Conservation (phyloP, 2,888 invertebrate species). For the Acleris literana region DNA sequence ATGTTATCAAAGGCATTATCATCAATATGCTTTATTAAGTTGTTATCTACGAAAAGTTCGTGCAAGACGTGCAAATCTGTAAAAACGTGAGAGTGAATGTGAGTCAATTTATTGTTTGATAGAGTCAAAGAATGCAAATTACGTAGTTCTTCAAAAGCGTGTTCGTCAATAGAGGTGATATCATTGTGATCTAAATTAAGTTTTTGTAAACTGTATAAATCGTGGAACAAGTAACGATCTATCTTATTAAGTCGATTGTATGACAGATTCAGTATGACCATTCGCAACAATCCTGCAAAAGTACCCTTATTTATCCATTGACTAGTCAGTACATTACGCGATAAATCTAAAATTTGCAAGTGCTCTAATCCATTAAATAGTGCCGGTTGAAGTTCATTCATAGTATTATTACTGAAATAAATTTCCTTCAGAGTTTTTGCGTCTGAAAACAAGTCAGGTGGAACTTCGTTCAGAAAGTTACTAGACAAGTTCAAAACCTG, state of each 20-base stretch:
- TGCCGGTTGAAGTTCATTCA: slow-evolving; percentile 89
- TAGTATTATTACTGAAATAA: slow-evolving; percentile 89
- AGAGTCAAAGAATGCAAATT: slow-evolving; percentile 90
- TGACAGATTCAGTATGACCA: slow-evolving; percentile 89
- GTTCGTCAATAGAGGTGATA: slow-evolving; percentile 87
- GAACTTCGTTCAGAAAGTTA: slow-evolving; percentile 89
- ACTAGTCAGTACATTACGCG: slow-evolving; percentile 88
- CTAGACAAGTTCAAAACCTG: slow-evolving; percentile 90
- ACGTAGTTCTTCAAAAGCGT: slow-evolving; percentile 88
- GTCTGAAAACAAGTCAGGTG: slow-evolving; percentile 88
- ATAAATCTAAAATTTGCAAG: slow-evolving; percentile 88
- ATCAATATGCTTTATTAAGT: slow-evolving; percentile 87
- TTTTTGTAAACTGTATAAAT: slow-evolving; percentile 89
- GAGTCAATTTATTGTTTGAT: slow-evolving; percentile 87
- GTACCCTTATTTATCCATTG: slow-evolving; percentile 90
- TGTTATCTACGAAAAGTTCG: slow-evolving; percentile 89
- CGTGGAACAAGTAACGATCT: slow-evolving; percentile 88
- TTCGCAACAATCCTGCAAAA: slow-evolving; percentile 87
- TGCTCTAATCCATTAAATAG: slow-evolving; percentile 88
- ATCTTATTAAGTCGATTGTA: slow-evolving; percentile 87
- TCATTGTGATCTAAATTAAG: slow-evolving; percentile 89
- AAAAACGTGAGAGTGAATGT: slow-evolving; percentile 87
- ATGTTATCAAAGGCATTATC: slow-evolving; percentile 89
- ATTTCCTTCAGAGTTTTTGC: slow-evolving; percentile 87
- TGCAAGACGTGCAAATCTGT: slow-evolving; percentile 88